Percentiles rank a stretch among this genome's conserved stretches.
These are phyloP conservation scores for Mactromeris polynyma DNA, from an alignment of 2,888 invertebrate species.

Conservation along the genomic window DNA sequence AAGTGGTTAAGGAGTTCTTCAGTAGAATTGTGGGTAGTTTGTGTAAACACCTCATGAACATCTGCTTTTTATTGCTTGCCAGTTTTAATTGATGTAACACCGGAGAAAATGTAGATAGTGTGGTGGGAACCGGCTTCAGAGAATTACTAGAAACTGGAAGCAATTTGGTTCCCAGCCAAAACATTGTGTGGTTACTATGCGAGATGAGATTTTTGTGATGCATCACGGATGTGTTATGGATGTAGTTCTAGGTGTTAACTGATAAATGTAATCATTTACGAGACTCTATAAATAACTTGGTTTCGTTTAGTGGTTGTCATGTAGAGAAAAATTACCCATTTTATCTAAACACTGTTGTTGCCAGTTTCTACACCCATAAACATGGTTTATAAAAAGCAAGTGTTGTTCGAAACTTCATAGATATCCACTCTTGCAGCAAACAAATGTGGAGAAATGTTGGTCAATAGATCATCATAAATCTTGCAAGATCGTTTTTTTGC, in stretches of 20 bases:
- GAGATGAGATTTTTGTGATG: not conserved
- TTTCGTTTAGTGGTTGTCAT: not conserved
- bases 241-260: not conserved
- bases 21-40: not conserved
- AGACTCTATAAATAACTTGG: not conserved
- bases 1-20: not conserved
- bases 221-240: not conserved
- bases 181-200: not conserved
- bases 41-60: not conserved
- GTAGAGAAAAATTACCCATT: no score
- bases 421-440: no score
- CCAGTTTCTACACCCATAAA: not conserved
- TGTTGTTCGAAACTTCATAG: not conserved
- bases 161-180: not conserved
- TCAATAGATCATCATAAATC: not conserved
- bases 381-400: not conserved
- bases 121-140: not conserved
- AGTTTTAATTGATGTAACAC: not conserved
- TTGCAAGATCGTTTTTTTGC: not conserved
- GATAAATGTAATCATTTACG: not conserved
- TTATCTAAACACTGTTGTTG: not conserved
- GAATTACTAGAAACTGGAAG: conserved; percentile 1
- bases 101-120: not conserved
- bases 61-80: conserved; percentile 5
- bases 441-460: not conserved